These are phyloP conservation scores for Sycobia sp. DNA, from an alignment of 1,140 invertebrate genomes.

Conservation along the genomic window DNA sequence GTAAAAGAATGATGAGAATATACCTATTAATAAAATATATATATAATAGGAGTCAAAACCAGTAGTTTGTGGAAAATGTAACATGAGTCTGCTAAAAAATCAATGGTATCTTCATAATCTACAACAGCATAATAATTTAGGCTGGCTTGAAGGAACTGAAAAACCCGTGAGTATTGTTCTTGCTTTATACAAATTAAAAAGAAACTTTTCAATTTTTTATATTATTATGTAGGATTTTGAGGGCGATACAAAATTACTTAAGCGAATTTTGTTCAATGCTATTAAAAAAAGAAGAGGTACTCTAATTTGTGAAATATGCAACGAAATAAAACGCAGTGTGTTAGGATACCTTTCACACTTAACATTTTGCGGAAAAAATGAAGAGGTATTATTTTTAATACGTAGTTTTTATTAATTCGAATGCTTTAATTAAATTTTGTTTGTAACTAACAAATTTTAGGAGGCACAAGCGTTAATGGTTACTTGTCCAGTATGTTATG, in stretches of 20 bases:
- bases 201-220: conserved; percentile 13
- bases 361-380: conserved; percentile 66
- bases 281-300: conserved; percentile 53
- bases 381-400: conserved; percentile 55
- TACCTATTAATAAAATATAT: too few relatives aligned
- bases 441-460: conserved; percentile 43
- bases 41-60: conserved; percentile 1
- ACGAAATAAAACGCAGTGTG: conserved; percentile 61
- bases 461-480: conserved; percentile 62
- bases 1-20: too few relatives aligned
- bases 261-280: conserved; percentile 42
- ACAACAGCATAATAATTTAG: conserved; percentile 58
- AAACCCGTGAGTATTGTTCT: conserved; percentile 48
- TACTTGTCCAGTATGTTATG: conserved; percentile 64
- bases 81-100: conserved; percentile 41
- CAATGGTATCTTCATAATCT: conserved; percentile 60
- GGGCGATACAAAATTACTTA: conserved; percentile 50
- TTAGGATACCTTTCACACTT: conserved; percentile 70
- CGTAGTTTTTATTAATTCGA: conserved; percentile 6
- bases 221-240: conserved; percentile 51
- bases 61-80: conserved; percentile 49
- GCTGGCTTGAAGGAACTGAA: conserved; percentile 56
- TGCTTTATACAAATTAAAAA: background rate
- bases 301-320: conserved; percentile 66
- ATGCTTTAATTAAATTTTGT: conserved; percentile 5